Base-by-base conservation (phyloP, 2,888 invertebrate genomes). In the Lasioglossum leucozonium region DNA sequence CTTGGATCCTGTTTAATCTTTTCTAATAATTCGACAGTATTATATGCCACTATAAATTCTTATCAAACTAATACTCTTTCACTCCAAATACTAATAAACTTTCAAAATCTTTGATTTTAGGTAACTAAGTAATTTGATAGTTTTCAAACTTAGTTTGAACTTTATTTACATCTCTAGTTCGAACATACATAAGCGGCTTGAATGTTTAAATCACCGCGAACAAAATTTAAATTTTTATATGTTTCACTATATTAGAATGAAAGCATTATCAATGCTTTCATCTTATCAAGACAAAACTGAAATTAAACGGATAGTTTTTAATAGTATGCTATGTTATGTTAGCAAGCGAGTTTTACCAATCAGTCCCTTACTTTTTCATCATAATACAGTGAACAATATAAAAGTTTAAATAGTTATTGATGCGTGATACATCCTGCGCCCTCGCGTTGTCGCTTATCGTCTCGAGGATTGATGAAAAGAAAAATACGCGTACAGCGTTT, bases 151-250 rank as follows among this genome's bases (percentile, higher is more conserved):
- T 30, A 18, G 30, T 30, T 62, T 62, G 30, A 62, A 62, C 62
- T 16, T 62, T 62, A 62, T 62, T 62, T 30, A 62, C 62, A 62
- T 18, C 62, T 16, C 62, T 62, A 62, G 62, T 62, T 62, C 62
- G 62, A 62, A 77, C 40, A 71, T 42, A 26, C 47, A 16, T 40
- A 77, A 67, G 67, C 67, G 67, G 67, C 34, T 67, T 37, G 67
- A 67, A 67, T 67, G 37, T 67, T 37, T 16, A 40, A 67, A 34
- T 22, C 37, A 67, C 37, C 22, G 22, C 37, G 37, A 37, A 34
- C 10, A 67, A 37, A 67, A 67, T 37, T 67, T 34, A 37, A 37
- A 67, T 22, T 67, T 37, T 37, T 67, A 67, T 67, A 67, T 67
- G 2, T 67, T 37, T 67, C 22, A 67, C 67, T 37, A 37, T 67